Evolutionary conservation across 1,140 invertebrate genomes (phyloP), one percentile per base, ranked within the genome.

Genomic region (Cydia pomonella): DNA sequence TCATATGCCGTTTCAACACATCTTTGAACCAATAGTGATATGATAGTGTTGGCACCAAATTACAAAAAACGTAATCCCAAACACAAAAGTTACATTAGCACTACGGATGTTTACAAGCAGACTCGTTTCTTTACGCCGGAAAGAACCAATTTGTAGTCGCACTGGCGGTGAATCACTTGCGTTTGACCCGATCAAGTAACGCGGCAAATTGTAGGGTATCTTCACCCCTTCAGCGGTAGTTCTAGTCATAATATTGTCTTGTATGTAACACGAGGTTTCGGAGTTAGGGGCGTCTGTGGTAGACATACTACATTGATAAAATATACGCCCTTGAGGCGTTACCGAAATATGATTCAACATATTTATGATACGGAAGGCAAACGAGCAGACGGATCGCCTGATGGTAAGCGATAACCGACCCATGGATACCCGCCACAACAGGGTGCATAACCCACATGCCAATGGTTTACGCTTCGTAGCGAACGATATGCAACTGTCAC

Each of bases 31-130:
- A n/a, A n/a, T n/a, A n/a, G n/a, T n/a, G n/a, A n/a, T n/a, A n/a
- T n/a, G n/a, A n/a, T n/a, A n/a, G n/a, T n/a, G n/a, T n/a, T n/a
- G n/a, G n/a, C n/a, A n/a, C n/a, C n/a, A n/a, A n/a, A n/a, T n/a
- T n/a, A n/a, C n/a, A n/a, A 47, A 50, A n/a, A n/a, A 50, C 47
- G 13, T n/a, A 50, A 50, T 50, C 16, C 47, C 13, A 50, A 18
- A 3, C 44, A 47, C 44, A 47, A 59, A 23, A 23, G 9, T 2
- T 23, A 79, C 72, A 75, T 77, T 77, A 77, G 76, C 69, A 81
- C 72, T 79, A 44, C 74, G 41, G 72, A 76, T 38, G 78, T 84
- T 84, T 84, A 79, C 64, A 29, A 73, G 78, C 78, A 75, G 75
- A 74, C 79, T 59, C 41, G 13, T 73, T 27, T 69, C 64, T 13